phyloP scores from a whole-genome alignment of 1,140 invertebrate species.

The Heterodera schachtii region DNA sequence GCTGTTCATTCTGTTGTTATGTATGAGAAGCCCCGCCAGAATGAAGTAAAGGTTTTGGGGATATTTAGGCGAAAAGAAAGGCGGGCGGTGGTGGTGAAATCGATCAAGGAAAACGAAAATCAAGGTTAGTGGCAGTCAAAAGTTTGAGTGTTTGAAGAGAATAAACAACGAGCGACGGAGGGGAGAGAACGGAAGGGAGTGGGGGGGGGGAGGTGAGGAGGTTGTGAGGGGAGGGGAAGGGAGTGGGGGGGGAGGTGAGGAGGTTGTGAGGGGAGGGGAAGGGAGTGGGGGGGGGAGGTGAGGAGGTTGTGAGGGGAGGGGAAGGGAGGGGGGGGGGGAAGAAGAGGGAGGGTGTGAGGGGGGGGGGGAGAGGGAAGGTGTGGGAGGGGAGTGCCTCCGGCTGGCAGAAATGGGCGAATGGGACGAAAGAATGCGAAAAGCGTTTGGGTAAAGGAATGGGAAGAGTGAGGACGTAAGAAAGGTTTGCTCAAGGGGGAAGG shows the following conservation, averaged over 20 bases:
- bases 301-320: too few species aligned
- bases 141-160: background rate
- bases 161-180: background rate
- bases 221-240: too few species aligned
- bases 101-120: background rate
- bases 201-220: too few species aligned
- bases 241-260: too few species aligned
- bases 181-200: background rate
- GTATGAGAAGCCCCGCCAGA: background rate
- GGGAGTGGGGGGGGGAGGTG: too few species aligned
- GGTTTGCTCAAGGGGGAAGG: too few species aligned
- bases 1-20: background rate
- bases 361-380: background rate
- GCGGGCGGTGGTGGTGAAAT: background rate
- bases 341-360: background rate
- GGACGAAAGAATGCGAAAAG: too few species aligned
- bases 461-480: too few species aligned
- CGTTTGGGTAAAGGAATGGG: too few species aligned
- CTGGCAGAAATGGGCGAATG: too few species aligned
- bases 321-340: background rate
- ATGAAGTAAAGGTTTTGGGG: background rate
- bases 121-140: background rate
- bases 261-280: background rate
- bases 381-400: too few species aligned
- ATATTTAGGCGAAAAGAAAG: background rate